These are phyloP conservation scores for Ferdinandea cuprea DNA, from an alignment of 2,888 invertebrate genomes.

Conservation along the genomic window DNA sequence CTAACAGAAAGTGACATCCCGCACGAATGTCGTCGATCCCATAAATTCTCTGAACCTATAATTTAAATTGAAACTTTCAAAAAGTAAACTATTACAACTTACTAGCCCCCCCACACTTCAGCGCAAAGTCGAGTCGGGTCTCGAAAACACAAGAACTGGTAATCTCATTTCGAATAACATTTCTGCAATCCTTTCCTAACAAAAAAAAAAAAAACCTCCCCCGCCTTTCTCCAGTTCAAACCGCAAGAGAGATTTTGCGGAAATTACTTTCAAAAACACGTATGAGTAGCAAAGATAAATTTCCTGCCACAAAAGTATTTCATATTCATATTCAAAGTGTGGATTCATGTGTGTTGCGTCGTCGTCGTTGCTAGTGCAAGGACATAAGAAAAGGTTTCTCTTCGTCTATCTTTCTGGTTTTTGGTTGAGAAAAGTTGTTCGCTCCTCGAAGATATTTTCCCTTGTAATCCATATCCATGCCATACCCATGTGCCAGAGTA, in stretches of 20 bases:
- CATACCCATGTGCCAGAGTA: no score
- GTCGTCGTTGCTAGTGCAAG: slow-evolving; percentile 49
- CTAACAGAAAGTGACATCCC: slow-evolving; percentile 55
- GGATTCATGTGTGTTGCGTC: slow-evolving; percentile 6
- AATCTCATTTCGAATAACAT: slow-evolving; percentile 73
- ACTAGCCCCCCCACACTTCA: slow-evolving; percentile 32
- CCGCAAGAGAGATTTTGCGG: slow-evolving; percentile 74
- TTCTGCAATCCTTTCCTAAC: slow-evolving; percentile 9
- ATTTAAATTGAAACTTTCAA: slow-evolving; percentile 73
- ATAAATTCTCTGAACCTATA: slow-evolving; percentile 69
- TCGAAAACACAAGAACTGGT: slow-evolving; percentile 69
- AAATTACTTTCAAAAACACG: slow-evolving; percentile 75
- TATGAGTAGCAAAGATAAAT: slow-evolving; percentile 75
- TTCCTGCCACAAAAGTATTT: slow-evolving; percentile 74
- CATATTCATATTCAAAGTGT: slow-evolving; percentile 61
- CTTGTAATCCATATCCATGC: slow-evolving; percentile 69
- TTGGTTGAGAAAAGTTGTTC: slow-evolving; percentile 58
- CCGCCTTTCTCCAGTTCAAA: slow-evolving; percentile 9
- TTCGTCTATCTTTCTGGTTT: slow-evolving; percentile 38
- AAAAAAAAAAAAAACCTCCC: no score
- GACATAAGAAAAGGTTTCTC: slow-evolving; percentile 57
- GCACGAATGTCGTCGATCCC: slow-evolving; percentile 51
- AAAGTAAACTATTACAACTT: slow-evolving; percentile 67
- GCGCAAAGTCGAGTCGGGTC: slow-evolving; percentile 20
- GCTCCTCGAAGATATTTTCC: slow-evolving; percentile 62